Evolutionary conservation across 2,888 invertebrate species (phyloP).

Genomic region (Pardosa pseudoannulata): DNA sequence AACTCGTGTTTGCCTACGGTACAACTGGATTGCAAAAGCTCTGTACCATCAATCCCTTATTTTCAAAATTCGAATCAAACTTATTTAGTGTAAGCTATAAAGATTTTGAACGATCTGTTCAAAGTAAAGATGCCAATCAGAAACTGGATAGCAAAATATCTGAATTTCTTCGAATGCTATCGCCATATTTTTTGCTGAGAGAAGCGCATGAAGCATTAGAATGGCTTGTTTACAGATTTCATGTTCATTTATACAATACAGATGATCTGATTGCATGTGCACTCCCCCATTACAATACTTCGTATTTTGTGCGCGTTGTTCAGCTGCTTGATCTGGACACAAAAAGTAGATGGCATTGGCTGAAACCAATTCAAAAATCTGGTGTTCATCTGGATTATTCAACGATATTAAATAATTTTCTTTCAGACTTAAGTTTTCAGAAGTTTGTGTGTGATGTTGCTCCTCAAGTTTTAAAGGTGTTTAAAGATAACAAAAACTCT

Average conservation of each 20-base stretch:
- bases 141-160: conserved; percentile 86
- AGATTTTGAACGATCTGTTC: conserved; percentile 88
- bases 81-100: conserved; percentile 88
- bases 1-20: conserved; percentile 91
- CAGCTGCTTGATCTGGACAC: conserved; percentile 84
- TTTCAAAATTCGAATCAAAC: conserved; percentile 85
- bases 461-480: conserved; percentile 80
- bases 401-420: conserved; percentile 85
- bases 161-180: conserved; percentile 85
- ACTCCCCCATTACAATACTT: conserved; percentile 94
- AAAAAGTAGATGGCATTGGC: conserved; percentile 86
- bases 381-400: conserved; percentile 86
- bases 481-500: conserved; percentile 74
- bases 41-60: conserved; percentile 84
- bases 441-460: conserved; percentile 83
- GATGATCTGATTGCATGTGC: conserved; percentile 88
- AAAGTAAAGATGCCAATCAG: conserved; percentile 85
- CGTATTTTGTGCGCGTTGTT: conserved; percentile 88
- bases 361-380: conserved; percentile 84
- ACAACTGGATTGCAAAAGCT: conserved; percentile 90
- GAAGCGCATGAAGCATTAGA: conserved; percentile 93
- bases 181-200: conserved; percentile 92
- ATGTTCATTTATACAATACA: conserved; percentile 91
- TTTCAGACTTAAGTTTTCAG: conserved; percentile 82
- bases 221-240: conserved; percentile 94